Evolutionary conservation across 2,113 vertebrate species (phyloP), one percentile per base, ranked within the genome.

Genomic region (Hyla sarda): DNA sequence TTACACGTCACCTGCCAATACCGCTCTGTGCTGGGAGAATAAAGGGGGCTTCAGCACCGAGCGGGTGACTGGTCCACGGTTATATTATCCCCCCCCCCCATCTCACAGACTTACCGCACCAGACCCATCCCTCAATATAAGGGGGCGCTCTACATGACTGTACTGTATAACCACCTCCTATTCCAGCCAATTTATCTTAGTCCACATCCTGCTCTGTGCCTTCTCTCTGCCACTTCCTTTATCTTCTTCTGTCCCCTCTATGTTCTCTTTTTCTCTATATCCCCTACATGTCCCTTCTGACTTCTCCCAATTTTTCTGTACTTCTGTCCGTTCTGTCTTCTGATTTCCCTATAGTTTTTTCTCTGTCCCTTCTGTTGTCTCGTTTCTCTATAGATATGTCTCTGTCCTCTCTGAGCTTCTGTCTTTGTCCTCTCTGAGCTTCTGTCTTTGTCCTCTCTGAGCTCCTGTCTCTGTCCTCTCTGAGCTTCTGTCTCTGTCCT

Each of bases 1-100:
- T 50, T 75, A 75, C 41, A 28, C 28, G 48, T 77, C 47, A 54
- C 30, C 81, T 72, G 45, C 62, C 65, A 50, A 45, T 21, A 25
- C n/a, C 23, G 41, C 41, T 41, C 8, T 41, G 41, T 41, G 41
- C 41, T 2, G 1, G 47, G 73, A 28, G 45, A 25, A 25, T 75
- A 13, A 21, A 50, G 47, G 14, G 13, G 12, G 10, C 73, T 50
- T 75, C 23, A n/a, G 34, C 73, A 23, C 41, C 41, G 41, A 8
- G 41, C 41, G 41, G 41, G 41, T 41, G 3, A 41, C 41, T 41
- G 41, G 41, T 41, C 41, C 41, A 41, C 41, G 10, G 34, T 34
- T 16, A 34, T 37, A 16, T 17, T 19, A 30, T 34, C 67, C 17
- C 62, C 67, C 17, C 8, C 41, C 41, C 41, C 41, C 8, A 8